Evolutionary conservation across 2,888 invertebrate genomes (phyloP), one percentile per base, ranked within the genome.

Genomic region (Platerodrilus igneus): DNA sequence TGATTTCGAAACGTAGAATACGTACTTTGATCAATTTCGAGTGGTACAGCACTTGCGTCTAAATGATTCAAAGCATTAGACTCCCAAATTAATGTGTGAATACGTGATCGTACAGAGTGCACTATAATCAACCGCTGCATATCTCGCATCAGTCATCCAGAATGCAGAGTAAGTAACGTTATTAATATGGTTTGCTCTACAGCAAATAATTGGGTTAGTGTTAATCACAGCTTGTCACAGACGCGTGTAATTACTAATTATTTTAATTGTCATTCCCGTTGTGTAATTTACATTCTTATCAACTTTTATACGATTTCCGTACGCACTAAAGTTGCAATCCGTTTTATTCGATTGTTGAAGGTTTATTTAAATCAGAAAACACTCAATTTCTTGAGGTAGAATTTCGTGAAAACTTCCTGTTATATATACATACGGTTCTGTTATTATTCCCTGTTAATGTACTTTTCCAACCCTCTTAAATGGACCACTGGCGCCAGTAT

Each of bases 181-280:
- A 60, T 62, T 61, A 61, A 59, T 56, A 57, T 52, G n/a, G n/a
- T n/a, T n/a, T n/a, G 56, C 55, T 58, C 58, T 57, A 54, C 52
- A 44, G 54, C 54, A 50, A n/a, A 53, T 61, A 61, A 62, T 60
- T 56, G 51, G 54, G 56, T 62, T 59, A 52, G 43, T 57, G 53
- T 54, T 57, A 60, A 62, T 62, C 57, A 57, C 54, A 49, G n/a
- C n/a, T 52, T 50, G 53, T 55, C 57, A 53, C 56, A 56, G 55
- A 57, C 57, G 55, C 56, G 53, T 55, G 50, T 57, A 54, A 60
- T 60, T 60, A 58, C 53, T 53, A 57, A 56, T 57, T 55, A 53
- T 45, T 53, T 56, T 57, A 57, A 58, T 59, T 59, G 56, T 54
- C 45, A 36, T 36, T 25, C 25, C 35, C 39, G 27, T 40, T 39